Percentiles rank a stretch among this genome's conserved stretches.
Evolutionary conservation across 2,797 vertebrate genomes (phyloP).

Genomic region (Acanthiza pusilla): DNA sequence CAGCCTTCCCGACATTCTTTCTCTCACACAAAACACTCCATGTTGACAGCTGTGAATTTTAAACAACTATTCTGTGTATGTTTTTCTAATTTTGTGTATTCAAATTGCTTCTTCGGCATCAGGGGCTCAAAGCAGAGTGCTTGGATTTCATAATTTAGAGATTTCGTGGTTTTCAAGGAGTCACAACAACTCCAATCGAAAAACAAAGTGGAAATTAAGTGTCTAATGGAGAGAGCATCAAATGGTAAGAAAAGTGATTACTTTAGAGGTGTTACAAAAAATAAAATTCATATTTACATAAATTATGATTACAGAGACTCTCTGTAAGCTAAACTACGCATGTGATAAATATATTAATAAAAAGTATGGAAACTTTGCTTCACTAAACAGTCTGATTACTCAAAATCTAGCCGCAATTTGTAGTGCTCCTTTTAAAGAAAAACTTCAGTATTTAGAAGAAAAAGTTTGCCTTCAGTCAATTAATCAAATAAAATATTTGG

Average conservation of each 20-base stretch:
- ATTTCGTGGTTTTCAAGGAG: conserved; percentile 83
- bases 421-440: conserved; percentile 14
- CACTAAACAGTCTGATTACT: not conserved
- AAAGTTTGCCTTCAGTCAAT: conserved; percentile 28
- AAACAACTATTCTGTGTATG: conserved; percentile 70
- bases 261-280: not conserved
- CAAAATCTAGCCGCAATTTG: not conserved
- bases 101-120: conserved; percentile 34
- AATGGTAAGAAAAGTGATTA: not conserved
- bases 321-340: not conserved
- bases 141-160: conserved; percentile 76
- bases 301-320: not conserved
- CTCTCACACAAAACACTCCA: conserved; percentile 58
- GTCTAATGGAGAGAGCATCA: conserved; percentile 60
- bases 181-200: conserved; percentile 70
- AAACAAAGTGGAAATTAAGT: conserved; percentile 76
- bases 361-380: not conserved
- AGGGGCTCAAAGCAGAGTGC: conserved; percentile 6
- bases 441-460: not conserved
- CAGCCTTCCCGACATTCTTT: conserved; percentile 65
- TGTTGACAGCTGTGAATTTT: conserved; percentile 77
- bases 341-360: not conserved
- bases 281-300: not conserved
- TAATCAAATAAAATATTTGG: conserved; percentile 54
- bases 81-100: conserved; percentile 81